A percentile compares a stretch with the other conserved stretches of the same genome.
Conservation (phyloP, 1,140 invertebrate species). For the Gyrodactylus bullatarudis region DNA sequence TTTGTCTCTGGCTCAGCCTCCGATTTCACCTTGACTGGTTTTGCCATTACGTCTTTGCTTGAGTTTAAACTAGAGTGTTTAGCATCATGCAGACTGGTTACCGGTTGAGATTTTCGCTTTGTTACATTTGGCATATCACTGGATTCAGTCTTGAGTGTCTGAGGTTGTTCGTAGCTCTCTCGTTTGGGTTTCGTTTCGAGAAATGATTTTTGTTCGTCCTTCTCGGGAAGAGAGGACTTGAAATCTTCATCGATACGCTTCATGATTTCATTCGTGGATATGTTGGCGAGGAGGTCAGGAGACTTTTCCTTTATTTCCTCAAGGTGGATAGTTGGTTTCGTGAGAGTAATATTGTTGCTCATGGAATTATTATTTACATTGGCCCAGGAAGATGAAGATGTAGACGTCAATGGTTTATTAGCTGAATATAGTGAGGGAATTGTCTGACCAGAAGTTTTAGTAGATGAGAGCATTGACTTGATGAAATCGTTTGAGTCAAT, state of each 20-base stretch:
- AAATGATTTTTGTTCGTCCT: background rate
- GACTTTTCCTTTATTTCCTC: too few species aligned
- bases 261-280: background rate
- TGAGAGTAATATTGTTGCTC: background rate
- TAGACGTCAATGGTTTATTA: background rate
- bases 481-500: background rate
- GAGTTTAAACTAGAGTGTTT: background rate
- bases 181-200: background rate
- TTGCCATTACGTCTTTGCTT: background rate
- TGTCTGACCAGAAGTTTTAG: background rate
- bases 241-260: background rate
- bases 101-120: background rate
- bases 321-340: too few species aligned
- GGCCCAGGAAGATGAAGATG: background rate
- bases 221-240: background rate
- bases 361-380: background rate
- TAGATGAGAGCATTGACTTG: background rate
- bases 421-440: background rate
- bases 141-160: background rate
- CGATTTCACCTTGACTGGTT: background rate
- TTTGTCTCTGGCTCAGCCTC: background rate
- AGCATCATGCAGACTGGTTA: background rate
- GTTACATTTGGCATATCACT: background rate
- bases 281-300: too few species aligned
- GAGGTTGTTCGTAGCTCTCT: too few species aligned